Evolutionary conservation across 1,140 invertebrate genomes (phyloP), one percentile per base, ranked within the genome.

Genomic region (Zaprionus gabonicus): DNA sequence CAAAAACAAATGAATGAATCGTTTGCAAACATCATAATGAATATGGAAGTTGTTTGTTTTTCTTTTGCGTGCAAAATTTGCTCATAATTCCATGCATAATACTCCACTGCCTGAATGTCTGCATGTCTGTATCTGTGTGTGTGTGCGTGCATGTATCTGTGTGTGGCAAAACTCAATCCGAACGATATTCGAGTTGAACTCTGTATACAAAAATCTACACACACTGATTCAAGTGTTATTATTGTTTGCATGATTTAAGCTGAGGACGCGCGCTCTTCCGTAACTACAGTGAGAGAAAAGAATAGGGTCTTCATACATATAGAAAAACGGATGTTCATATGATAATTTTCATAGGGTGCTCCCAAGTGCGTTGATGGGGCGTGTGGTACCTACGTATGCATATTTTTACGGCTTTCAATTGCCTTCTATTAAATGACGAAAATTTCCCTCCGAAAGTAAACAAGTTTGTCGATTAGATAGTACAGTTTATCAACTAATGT

Each of bases 241-340:
- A 78, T 73, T 53, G 59, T 75, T 83, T 80, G 62, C 70, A 71
- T 65, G 74, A 53, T 84, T 84, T 76, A 81, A 60, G 66, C 70
- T 59, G 34, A 38, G 55, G 25, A 13, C 51, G 60, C 34, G 64
- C 84, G 77, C 71, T 88, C 71, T 83, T 66, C 68, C 83, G 83
- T 87, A 84, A 81, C 84, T 79, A 64, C 73, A 75, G 23, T 64
- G 67, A 3, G 66, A 55, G 66, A 69, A 74, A 69, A 15, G 23
- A 20, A 6, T n/a, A 1, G 34, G n/a, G 4, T 15, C 17, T 17
- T 23, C 23, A 23, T 23, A 23, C 23, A 23, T 23, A 23, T 23
- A 23, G 7, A n/a, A 46, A 51, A 51, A 51, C 46, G 46, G 20
- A 51, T 51, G 20, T 51, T 23, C 10, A 23, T 25, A 51, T 51